Evolutionary conservation across 2,113 vertebrate genomes (phyloP).

Genomic region (Sisor rabdophorus): DNA sequence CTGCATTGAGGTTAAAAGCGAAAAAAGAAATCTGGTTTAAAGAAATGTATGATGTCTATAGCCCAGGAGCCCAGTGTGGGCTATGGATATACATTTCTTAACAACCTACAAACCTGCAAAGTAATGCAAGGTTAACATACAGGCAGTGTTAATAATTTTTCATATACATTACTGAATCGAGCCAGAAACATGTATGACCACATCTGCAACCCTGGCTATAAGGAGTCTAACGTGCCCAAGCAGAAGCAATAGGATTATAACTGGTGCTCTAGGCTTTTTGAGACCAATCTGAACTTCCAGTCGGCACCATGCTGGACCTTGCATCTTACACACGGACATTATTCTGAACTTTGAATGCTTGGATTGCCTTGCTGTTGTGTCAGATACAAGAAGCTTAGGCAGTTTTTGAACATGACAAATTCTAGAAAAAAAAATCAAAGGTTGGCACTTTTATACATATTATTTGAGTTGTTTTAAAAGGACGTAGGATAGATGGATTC

Average conservation of each 20-base stretch:
- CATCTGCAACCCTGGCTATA: background rate
- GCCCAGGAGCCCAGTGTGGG: conserved; percentile 1
- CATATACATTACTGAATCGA: background rate
- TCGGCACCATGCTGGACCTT: conserved; percentile 41
- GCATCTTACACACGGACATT: conserved; percentile 54
- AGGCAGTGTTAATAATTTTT: background rate
- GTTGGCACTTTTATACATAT: conserved; percentile 57
- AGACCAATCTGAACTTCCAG: background rate
- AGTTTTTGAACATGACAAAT: conserved; percentile 55
- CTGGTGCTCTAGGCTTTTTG: conserved; percentile 43
- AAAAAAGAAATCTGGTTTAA: conserved; percentile 38
- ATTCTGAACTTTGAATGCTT: conserved; percentile 58
- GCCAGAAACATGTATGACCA: background rate
- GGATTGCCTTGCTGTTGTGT: conserved; percentile 62
- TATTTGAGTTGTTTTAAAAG: conserved; percentile 55
- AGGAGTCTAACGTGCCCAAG: background rate
- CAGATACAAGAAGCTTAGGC: conserved; percentile 63
- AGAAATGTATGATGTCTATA: conserved; percentile 20
- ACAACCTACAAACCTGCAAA: background rate
- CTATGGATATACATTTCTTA: background rate
- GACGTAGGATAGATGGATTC: conserved; percentile 61
- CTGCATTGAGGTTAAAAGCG: conserved; percentile 21
- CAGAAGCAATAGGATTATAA: conserved; percentile 34
- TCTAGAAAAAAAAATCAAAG: conserved; percentile 65
- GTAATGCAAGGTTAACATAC: background rate